Conservation (phyloP, 2,113 vertebrate genomes). For the Corydoras sp. region DNA sequence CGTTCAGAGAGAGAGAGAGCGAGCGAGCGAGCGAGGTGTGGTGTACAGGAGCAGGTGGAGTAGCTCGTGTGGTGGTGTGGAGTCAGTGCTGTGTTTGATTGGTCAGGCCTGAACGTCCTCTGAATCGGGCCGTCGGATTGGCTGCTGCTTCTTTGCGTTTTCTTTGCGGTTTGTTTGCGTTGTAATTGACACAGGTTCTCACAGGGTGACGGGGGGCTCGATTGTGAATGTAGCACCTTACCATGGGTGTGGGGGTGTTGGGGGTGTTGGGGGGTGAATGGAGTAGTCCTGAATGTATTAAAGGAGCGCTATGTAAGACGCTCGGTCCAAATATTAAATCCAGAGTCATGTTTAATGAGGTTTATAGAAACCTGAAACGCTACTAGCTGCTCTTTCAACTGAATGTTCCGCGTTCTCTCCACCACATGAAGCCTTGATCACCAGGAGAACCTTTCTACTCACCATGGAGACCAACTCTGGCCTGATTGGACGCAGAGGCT, state of each 20-base stretch:
- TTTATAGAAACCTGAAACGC: not conserved
- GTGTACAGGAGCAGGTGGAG: too few relatives aligned
- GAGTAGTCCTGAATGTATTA: conserved; percentile 44
- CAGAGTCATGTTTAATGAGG: too few relatives aligned
- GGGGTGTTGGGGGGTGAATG: not conserved
- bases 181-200: conserved; percentile 27
- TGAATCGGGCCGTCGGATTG: too few relatives aligned
- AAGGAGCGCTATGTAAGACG: conserved; percentile 24
- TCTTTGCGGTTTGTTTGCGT: conserved; percentile 14
- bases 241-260: not conserved
- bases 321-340: not conserved
- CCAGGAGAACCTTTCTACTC: conserved; percentile 37
- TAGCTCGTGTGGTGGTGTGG: conserved; percentile 40
- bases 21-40: not conserved
- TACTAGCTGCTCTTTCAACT: conserved; percentile 15
- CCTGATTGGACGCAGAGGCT: conserved; percentile 22
- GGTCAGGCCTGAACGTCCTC: conserved; percentile 50
- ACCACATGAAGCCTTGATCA: conserved; percentile 45
- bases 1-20: conserved; percentile 33
- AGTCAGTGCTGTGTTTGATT: conserved; percentile 54
- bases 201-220: conserved; percentile 13
- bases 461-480: conserved; percentile 18
- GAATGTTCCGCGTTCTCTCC: conserved; percentile 36
- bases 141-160: conserved; percentile 40
- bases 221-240: conserved; percentile 40